Percentiles rank a stretch among this genome's conserved stretches.
These are phyloP conservation scores for Thymelicus acteon DNA, from an alignment of 2,888 invertebrate species.

Conservation along the genomic window DNA sequence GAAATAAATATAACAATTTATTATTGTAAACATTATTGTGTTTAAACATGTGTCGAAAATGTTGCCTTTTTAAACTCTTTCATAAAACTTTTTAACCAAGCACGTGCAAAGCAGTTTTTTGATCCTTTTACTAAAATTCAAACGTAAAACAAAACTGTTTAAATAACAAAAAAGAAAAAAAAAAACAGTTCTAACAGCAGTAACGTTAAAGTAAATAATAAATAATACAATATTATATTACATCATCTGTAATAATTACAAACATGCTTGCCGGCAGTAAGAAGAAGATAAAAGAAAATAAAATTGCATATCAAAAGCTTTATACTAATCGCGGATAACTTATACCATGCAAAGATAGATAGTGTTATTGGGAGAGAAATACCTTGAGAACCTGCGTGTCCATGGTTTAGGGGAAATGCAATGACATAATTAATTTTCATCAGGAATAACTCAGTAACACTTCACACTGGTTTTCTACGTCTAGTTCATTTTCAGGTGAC, in stretches of 20 bases:
- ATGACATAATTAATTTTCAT: conserved; percentile 79
- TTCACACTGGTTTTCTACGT: conserved; percentile 63
- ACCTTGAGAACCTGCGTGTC: conserved; percentile 86
- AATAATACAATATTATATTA: conserved; percentile 3
- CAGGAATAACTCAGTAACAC: conserved; percentile 67
- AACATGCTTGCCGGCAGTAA: conserved; percentile 54
- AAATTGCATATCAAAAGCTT: conserved; percentile 51
- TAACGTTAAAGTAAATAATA: conserved; percentile 4
- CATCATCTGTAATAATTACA: conserved; percentile 10
- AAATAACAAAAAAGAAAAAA: conserved; percentile 29
- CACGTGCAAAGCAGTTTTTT: conserved; percentile 37
- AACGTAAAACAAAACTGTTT: conserved; percentile 1
- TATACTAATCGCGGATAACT: conserved; percentile 42
- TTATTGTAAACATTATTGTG: background rate
- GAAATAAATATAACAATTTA: background rate
- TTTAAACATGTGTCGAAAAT: conserved; percentile 1
- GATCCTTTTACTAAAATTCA: conserved; percentile 3
- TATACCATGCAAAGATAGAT: conserved; percentile 76
- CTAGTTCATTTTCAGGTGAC: conserved; percentile 71
- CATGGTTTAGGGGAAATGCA: conserved; percentile 82
- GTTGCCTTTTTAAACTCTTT: background rate
- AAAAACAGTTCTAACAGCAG: conserved; percentile 32
- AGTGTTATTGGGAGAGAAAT: conserved; percentile 82
- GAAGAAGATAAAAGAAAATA: conserved; percentile 23
- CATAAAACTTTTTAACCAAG: conserved; percentile 16